Evolutionary conservation across 1,140 invertebrate genomes (phyloP).

Genomic region (Leptinotarsa undecemlineata): DNA sequence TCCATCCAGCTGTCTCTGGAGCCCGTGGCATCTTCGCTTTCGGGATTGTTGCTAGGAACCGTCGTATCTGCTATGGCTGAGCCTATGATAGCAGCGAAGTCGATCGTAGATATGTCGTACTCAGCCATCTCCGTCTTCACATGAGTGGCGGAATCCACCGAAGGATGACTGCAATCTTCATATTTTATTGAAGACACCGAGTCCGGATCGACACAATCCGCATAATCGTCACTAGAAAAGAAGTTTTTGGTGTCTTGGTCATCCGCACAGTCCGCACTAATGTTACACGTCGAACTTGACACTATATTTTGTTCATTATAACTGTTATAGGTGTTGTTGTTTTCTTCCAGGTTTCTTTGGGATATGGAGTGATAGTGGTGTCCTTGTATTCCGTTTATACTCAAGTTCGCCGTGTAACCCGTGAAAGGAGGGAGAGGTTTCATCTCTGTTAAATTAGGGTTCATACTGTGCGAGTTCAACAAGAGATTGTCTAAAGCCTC

Average conservation of each 20-base stretch:
- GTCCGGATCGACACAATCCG: slow-evolving; percentile 56
- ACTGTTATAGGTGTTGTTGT: slow-evolving; percentile 59
- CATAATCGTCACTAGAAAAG: slow-evolving; percentile 60
- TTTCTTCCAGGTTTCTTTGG: slow-evolving; percentile 68
- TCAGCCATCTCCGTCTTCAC: slow-evolving; percentile 60
- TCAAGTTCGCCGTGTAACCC: slow-evolving; percentile 79
- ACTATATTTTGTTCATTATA: slow-evolving; percentile 67
- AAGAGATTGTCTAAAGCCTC: slow-evolving; percentile 68
- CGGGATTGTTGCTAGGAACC: slow-evolving; percentile 64
- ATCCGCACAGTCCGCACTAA: slow-evolving; percentile 54
- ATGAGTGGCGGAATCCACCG: slow-evolving; percentile 55
- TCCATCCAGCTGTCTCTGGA: slow-evolving; percentile 80
- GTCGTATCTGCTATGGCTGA: slow-evolving; percentile 88
- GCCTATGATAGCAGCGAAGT: slow-evolving; percentile 85
- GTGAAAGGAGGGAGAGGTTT: slow-evolving; percentile 87
- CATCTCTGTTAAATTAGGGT: slow-evolving; percentile 73
- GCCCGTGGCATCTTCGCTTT: slow-evolving; percentile 66
- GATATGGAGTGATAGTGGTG: slow-evolving; percentile 84
- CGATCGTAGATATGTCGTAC: slow-evolving; percentile 75
- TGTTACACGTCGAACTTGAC: slow-evolving; percentile 66
- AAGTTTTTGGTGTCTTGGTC: slow-evolving; percentile 64
- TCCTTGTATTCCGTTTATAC: slow-evolving; percentile 83
- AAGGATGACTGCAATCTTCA: slow-evolving; percentile 55
- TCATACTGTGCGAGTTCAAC: slow-evolving; percentile 62
- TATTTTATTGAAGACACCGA: slow-evolving; percentile 58